A percentile compares a stretch with the other conserved stretches of the same genome.
Evolutionary conservation across 2,797 vertebrate species (phyloP).

Genomic region (Paratrypauchen microcephalus): DNA sequence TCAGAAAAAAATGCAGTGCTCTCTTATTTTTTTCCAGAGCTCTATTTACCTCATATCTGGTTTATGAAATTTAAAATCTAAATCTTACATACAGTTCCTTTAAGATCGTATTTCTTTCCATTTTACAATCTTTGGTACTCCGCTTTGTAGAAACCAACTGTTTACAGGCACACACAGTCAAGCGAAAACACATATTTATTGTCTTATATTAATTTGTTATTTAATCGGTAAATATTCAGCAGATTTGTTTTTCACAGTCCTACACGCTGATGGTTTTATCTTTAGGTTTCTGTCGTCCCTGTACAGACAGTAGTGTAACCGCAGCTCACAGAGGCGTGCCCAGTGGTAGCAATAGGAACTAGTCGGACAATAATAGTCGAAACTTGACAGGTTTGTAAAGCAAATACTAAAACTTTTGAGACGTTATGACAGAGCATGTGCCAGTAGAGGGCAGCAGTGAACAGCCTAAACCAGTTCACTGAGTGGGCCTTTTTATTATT

Average conservation of each 20-base stretch:
- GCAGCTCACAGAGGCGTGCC: neutral
- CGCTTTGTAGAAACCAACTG: constrained; percentile 29
- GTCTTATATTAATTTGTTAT: neutral
- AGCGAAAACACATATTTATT: neutral
- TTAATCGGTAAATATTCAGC: neutral
- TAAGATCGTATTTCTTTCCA: constrained; percentile 9
- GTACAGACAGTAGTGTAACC: too few species aligned
- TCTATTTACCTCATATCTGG: too few species aligned
- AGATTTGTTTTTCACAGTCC: too few species aligned
- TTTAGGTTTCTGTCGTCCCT: neutral
- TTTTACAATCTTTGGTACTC: constrained; percentile 16
- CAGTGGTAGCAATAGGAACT: constrained; percentile 2
- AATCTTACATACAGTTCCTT: too few species aligned
- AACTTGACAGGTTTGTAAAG: neutral
- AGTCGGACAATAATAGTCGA: neutral
- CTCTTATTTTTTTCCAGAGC: too few species aligned
- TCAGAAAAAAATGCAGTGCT: too few species aligned
- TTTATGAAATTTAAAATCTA: too few species aligned
- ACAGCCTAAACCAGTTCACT: neutral
- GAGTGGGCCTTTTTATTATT: neutral
- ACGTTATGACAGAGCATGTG: constrained; percentile 5
- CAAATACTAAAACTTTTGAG: neutral
- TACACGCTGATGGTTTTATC: too few species aligned
- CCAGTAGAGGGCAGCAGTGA: constrained; percentile 7
- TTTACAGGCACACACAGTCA: constrained; percentile 17